Base-by-base conservation (phyloP, 2,797 vertebrate genomes). In the Botia almorhae region DNA sequence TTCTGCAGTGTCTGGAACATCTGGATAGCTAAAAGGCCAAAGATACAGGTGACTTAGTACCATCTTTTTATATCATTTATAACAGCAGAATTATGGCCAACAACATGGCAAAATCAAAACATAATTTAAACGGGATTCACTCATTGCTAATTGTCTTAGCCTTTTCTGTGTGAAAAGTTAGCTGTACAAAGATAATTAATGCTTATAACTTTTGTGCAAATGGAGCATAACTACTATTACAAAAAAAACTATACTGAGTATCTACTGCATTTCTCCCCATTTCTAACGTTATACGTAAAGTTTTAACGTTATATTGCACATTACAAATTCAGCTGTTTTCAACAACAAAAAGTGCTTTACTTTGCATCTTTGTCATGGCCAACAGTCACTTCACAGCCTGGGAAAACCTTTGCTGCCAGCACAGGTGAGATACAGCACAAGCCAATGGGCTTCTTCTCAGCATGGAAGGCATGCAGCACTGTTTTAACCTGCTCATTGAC, bases 401-500 rank as follows among this genome's bases (percentile, higher is more conserved):
- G 94, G 60, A 96, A 91, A 78, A 94, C 90, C 81, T 95, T 94
- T 76, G 95, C 95, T 64, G 94, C 95, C 87, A 95, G 89, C 60
- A 93, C 94, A 11, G 94, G 94, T 0, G 94, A 93, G 87, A 96
- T 94, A 73, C 94, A 95, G 91, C 95, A 95, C 88, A 96, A 90
- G 75, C 94, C 92, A 11, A 95, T 95, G 76, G 95, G 92, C 77
- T 95, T 96, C 8, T 93, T 91, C n/a, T 92, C 88, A 0, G 82
- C 69, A 83, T 93, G 93, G 82, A 95, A 96, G 2, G 93, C 92
- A 72, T 92, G 86, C 85, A 96, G 90, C 5, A 87, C 84, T 2
- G 92, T 84, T 58, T 90, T 91, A 1, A 96, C 93, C 0, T 93
- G 90, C 1, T 90, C 88, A 0, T 94, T 92, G 1, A 96, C 91